phyloP scores from a whole-genome alignment of 64 coral and sea anemone genomes.

The Pachyseris speciosa region DNA sequence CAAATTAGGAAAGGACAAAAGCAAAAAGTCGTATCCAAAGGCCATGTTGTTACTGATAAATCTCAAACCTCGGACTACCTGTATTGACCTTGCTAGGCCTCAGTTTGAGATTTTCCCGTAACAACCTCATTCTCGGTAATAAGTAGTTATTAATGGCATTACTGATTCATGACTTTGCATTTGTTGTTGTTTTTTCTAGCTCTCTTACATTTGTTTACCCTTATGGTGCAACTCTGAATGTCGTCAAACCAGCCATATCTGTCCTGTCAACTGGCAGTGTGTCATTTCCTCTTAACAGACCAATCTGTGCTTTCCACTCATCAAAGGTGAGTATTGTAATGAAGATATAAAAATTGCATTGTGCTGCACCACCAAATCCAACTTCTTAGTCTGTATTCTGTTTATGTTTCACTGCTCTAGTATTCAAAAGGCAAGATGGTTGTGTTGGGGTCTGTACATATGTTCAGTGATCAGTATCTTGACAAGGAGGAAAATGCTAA shows the following conservation, averaged over 20 bases:
- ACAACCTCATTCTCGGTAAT: no score
- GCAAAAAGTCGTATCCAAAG: no score
- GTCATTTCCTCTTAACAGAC: conserved; percentile 98
- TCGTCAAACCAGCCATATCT: conserved; percentile 89
- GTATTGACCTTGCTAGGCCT: no score
- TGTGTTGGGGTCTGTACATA: conserved; percentile 91
- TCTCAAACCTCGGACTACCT: no score
- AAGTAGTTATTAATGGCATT: no score
- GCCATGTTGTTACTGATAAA: no score
- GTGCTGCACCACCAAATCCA: no score
- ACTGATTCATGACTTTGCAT: not conserved
- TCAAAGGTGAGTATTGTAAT: conserved; percentile 73
- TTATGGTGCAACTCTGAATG: conserved; percentile 98
- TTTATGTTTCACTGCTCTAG: conserved; percentile 38
- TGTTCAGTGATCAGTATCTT: conserved; percentile 99
- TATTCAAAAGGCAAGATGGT: conserved; percentile 94
- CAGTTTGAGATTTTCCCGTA: no score
- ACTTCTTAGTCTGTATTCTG: not conserved
- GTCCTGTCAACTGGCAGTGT: conserved; percentile 96
- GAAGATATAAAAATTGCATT: not conserved
- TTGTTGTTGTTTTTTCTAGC: conserved; percentile 34
- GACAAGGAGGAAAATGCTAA: conserved; percentile 99
- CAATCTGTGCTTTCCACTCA: conserved; percentile 94
- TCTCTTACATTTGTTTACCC: conserved; percentile 97
- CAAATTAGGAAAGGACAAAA: no score